A percentile compares a stretch with the other conserved stretches of the same genome.
These are phyloP conservation scores for Portunus trituberculatus DNA, from an alignment of 1,140 invertebrate species.

Conservation along the genomic window DNA sequence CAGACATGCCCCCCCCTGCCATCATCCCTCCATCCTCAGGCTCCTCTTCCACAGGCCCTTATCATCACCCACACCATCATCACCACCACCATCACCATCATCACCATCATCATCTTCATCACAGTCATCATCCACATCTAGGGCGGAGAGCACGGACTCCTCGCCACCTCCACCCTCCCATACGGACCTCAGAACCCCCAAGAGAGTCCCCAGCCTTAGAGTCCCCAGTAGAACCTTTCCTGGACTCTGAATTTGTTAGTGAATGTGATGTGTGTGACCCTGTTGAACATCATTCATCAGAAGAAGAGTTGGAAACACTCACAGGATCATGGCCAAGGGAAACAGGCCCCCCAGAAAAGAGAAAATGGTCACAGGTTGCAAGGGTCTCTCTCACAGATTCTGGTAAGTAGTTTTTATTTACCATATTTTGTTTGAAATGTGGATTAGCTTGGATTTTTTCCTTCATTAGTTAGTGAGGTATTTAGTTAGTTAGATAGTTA, in stretches of 20 bases:
- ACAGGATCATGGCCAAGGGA: slow-evolving; percentile 76
- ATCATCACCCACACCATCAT: neutral
- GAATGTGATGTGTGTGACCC: slow-evolving; percentile 77
- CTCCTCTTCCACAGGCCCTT: too few relatives aligned
- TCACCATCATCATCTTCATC: slow-evolving; percentile 66
- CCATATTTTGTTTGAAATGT: neutral
- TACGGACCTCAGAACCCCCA: slow-evolving; percentile 67
- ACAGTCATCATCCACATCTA: slow-evolving; percentile 61
- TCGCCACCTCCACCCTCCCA: slow-evolving; percentile 68
- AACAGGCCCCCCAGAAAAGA: slow-evolving; percentile 75
- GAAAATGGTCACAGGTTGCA: slow-evolving; percentile 77
- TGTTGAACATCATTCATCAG: slow-evolving; percentile 77
- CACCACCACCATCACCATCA: slow-evolving; percentile 52
- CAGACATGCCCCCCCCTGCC: slow-evolving; percentile 49
- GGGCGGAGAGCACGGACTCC: slow-evolving; percentile 62
- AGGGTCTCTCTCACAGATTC: slow-evolving; percentile 77
- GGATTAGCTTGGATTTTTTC: too few relatives aligned
- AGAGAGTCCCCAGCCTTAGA: slow-evolving; percentile 67
- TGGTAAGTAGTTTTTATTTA: slow-evolving; percentile 45
- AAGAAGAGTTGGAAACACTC: slow-evolving; percentile 77
- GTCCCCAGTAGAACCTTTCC: slow-evolving; percentile 66
- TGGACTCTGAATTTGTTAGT: slow-evolving; percentile 73
- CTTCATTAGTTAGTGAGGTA: neutral
- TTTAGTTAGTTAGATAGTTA: too few relatives aligned
- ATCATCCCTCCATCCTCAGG: neutral